Evolutionary conservation across 2,888 invertebrate species (phyloP), one percentile per base, ranked within the genome.

Genomic region (Spialia ferax): DNA sequence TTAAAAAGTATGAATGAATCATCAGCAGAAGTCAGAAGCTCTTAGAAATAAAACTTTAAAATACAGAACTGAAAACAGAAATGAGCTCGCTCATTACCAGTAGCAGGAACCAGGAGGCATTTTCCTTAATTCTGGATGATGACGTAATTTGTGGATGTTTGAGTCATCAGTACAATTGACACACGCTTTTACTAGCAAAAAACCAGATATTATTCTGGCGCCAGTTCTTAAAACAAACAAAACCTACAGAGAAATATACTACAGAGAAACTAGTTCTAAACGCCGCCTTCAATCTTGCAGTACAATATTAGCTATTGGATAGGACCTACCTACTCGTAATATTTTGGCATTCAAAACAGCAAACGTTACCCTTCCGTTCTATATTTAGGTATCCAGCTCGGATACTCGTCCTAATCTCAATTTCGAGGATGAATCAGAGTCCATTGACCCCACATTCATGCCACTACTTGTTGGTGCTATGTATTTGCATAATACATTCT

Each of bases 401-500:
- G 75, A 76, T 75, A 77, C 77, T 74, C 74, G 75, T 76, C 77
- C 78, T 80, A 83, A 84, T 82, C 79, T 79, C 65, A 81, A 79
- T 84, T 77, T 83, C 75, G 80, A 77, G 74, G 72, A 74, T 82
- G 81, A 82, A 72, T 80, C 83, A 75, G 73, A 71, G 83, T 77
- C 70, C 82, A 71, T 79, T 77, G 82, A 81, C 82, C 83, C 73
- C 73, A 69, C 73, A 71, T 73, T 72, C 75, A 74, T 71, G 73
- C 74, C 68, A 73, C 74, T 69, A 35, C 57, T 66, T 66, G 66
- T 68, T 70, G 66, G 70, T 42, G 42, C 42, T 42, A 42, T 69
- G 68, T 69, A 68, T 86, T 84, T 82, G 81, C 88, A 89, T 89
- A 83, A 84, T 85, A 87, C 83, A 87, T 87, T 87, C 87, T 83